Percentiles rank a stretch among this genome's conserved stretches.
Conservation (phyloP, 2,888 invertebrate genomes). For the Trichogramma dendrolimi region DNA sequence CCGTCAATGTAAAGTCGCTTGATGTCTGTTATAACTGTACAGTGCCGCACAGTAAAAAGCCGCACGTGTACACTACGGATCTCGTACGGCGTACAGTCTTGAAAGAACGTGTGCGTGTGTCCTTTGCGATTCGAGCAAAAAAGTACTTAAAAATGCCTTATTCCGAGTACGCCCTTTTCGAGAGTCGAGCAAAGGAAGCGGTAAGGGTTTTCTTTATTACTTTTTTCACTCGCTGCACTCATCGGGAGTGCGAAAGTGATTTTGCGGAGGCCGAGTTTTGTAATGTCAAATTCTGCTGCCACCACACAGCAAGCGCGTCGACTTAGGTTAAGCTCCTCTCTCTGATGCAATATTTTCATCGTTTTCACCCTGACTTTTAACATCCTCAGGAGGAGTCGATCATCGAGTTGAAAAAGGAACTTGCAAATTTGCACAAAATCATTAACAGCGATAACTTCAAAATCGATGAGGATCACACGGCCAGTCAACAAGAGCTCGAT, state of each 20-base stretch:
- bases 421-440: constrained; percentile 30
- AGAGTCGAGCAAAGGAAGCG: constrained; percentile 41
- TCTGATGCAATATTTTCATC: not conserved
- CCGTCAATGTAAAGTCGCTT: no score
- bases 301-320: not conserved
- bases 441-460: constrained; percentile 14
- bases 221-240: not conserved
- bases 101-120: no score
- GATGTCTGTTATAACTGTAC: no score
- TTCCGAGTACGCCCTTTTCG: constrained; percentile 33
- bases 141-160: constrained; percentile 24
- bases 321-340: constrained; percentile 16
- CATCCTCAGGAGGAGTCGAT: constrained; percentile 43
- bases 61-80: no score
- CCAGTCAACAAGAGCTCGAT: constrained; percentile 52
- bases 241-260: no score
- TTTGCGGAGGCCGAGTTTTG: no score
- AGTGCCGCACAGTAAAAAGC: no score
- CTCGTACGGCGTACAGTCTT: no score
- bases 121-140: no score
- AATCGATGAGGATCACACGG: constrained; percentile 1
- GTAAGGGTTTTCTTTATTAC: constrained; percentile 33
- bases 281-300: no score
- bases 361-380: not conserved
- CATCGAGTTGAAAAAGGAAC: constrained; percentile 36